phyloP scores from a whole-genome alignment of 2,888 invertebrate genomes.

The Prosapia bicincta region DNA sequence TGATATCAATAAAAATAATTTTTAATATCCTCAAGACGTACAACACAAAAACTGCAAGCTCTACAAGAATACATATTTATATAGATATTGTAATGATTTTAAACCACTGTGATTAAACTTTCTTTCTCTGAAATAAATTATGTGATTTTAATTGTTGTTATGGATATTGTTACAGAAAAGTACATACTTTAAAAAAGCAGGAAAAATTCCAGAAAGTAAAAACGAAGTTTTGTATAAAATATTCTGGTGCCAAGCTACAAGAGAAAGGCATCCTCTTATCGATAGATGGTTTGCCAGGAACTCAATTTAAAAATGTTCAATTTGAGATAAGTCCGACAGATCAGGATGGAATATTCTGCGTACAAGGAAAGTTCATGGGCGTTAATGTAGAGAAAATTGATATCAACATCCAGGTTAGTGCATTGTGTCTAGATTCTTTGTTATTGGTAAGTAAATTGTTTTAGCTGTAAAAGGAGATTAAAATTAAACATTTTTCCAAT shows the following conservation, averaged over 20 bases:
- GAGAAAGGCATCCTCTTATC: conserved; percentile 70
- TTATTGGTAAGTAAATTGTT: neutral
- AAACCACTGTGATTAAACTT: too few species aligned
- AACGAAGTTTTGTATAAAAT: conserved; percentile 59
- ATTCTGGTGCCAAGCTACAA: conserved; percentile 63
- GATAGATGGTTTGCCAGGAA: conserved; percentile 62
- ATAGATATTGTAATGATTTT: too few species aligned
- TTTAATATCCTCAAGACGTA: too few species aligned
- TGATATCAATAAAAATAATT: too few species aligned
- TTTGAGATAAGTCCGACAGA: conserved; percentile 69
- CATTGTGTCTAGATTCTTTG: neutral
- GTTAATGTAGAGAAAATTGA: conserved; percentile 70
- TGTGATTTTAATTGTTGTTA: too few species aligned
- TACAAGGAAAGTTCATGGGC: conserved; percentile 73
- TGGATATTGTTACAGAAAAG: conserved; percentile 52
- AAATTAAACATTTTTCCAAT: too few species aligned
- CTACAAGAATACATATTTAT: too few species aligned
- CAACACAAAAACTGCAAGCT: too few species aligned
- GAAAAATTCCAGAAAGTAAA: conserved; percentile 49
- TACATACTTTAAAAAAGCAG: conserved; percentile 46
- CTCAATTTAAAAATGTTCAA: conserved; percentile 70
- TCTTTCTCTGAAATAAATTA: too few species aligned
- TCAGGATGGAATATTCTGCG: conserved; percentile 62
- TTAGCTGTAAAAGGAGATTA: too few species aligned
- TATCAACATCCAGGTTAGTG: conserved; percentile 56